phyloP scores from a whole-genome alignment of 1,140 invertebrate species.

The Ceratitis capitata region DNA sequence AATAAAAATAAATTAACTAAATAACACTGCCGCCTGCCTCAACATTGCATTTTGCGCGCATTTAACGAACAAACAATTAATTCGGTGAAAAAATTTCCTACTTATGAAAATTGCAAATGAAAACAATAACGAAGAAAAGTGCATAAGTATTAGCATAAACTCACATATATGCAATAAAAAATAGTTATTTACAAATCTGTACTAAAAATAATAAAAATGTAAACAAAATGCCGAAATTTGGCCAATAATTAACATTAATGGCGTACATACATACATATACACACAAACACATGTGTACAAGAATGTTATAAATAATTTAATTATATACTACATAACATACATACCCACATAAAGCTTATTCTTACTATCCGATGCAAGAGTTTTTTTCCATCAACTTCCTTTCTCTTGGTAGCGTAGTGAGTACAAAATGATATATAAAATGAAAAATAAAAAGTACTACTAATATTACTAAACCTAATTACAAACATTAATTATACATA shows the following conservation, averaged over 20 bases:
- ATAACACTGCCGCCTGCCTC: background rate
- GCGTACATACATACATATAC: background rate
- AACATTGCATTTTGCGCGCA: background rate
- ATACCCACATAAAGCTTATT: background rate
- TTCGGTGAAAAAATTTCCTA: background rate
- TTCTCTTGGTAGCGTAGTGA: constrained; percentile 8
- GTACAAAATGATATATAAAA: constrained; percentile 34
- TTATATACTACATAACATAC: background rate
- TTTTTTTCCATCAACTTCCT: background rate
- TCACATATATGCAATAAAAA: background rate
- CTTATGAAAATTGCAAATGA: constrained; percentile 12
- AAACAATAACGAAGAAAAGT: constrained; percentile 18
- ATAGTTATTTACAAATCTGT: background rate
- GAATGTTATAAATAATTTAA: background rate
- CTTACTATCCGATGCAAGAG: background rate
- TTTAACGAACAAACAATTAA: background rate
- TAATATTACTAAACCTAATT: constrained; percentile 16
- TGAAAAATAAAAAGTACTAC: constrained; percentile 15
- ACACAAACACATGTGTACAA: background rate
- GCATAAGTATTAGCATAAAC: background rate
- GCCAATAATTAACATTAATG: background rate
- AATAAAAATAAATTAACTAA: background rate
- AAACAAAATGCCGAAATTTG: background rate
- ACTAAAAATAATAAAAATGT: background rate
- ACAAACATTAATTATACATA: background rate